These are phyloP conservation scores for Simalia tracyae DNA, from an alignment of 2,797 vertebrate species.

Conservation along the genomic window DNA sequence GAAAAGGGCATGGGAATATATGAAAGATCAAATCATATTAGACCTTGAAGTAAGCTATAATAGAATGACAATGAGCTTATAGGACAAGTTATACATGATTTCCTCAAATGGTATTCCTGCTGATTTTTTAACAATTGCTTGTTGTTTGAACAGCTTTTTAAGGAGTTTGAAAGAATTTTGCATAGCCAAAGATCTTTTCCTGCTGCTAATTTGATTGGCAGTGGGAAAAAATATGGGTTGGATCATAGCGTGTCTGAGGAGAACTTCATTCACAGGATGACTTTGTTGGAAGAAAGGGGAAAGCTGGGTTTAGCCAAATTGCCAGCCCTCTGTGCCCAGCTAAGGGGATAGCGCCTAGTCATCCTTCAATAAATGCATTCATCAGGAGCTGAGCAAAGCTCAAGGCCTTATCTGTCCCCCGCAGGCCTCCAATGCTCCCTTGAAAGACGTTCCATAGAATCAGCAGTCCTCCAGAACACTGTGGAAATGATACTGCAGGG, in stretches of 20 bases:
- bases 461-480: too few relatives aligned
- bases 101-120: constrained; percentile 32
- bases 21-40: constrained; percentile 59
- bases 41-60: constrained; percentile 26
- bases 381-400: too few relatives aligned
- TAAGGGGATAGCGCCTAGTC: neutral
- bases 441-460: neutral
- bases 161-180: constrained; percentile 24
- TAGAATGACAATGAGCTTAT: constrained; percentile 51
- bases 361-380: too few relatives aligned
- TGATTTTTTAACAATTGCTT: constrained; percentile 19
- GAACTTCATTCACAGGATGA: neutral
- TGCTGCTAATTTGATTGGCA: neutral
- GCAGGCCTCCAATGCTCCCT: too few relatives aligned
- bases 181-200: constrained; percentile 3
- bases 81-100: constrained; percentile 42
- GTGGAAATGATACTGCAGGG: neutral
- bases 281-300: neutral
- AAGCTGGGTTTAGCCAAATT: neutral
- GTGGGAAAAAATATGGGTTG: neutral
- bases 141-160: neutral
- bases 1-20: constrained; percentile 72
- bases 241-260: neutral
- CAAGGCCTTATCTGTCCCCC: neutral
- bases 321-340: neutral